Evolutionary conservation across 2,888 invertebrate species (phyloP), one percentile per base, ranked within the genome.

Genomic region (Spodoptera exigua): DNA sequence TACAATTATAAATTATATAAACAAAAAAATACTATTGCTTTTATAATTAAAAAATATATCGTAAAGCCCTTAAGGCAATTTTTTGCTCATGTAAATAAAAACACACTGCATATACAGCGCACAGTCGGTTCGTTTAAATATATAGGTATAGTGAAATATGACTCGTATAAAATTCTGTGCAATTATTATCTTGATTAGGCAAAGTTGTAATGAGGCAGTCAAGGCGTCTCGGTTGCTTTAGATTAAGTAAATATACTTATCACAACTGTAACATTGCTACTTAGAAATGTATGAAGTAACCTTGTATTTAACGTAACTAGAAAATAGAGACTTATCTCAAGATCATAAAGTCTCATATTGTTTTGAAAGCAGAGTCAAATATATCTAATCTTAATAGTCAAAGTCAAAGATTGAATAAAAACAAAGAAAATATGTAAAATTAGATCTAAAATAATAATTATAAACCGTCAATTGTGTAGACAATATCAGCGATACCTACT

Each of bases 401-500:
- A 11, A 13, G 54, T 55, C 53, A 44, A 14, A 10, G 7, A 44
- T n/a, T n/a, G n/a, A n/a, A 3, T 14, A 36, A 35, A 17, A 37
- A 41, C 37, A 40, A 34, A 45, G 43, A 34, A 43, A 39, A 52
- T 47, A 43, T 47, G n/a, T n/a, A n/a, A n/a, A 64, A 59, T 63
- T 60, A 71, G 55, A 39, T 18, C 14, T 60, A 59, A 58, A 56
- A 54, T 61, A 32, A 58, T 61, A 65, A 74, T 74, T 75, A 74
- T 74, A 69, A 78, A 78, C 55, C 67, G 91, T 91, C 92, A 92
- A 92, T 92, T 92, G 89, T 84, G 81, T 91, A 89, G 91, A 92
- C 91, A 91, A 92, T 92, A 92, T 87, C 79, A 70, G 69, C 37
- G 57, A 57, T 59, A 63, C 39, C 32, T 70, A 75, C 71, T 32